These are phyloP conservation scores for Leptinotarsa rubiginosa DNA, from an alignment of 2,888 invertebrate genomes.

Conservation along the genomic window DNA sequence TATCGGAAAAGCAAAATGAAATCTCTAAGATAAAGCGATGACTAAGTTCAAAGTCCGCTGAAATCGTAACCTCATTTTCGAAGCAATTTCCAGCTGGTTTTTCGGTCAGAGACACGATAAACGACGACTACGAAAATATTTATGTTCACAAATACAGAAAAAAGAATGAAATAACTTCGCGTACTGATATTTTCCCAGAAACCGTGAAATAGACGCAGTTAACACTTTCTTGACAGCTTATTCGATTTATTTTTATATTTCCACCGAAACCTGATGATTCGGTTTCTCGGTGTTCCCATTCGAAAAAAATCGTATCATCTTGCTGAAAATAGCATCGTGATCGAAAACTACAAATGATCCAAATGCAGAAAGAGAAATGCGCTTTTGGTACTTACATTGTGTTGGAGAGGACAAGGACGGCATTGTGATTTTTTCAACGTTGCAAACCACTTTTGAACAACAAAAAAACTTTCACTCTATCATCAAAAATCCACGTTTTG, in stretches of 20 bases:
- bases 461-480: constrained; percentile 35
- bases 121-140: constrained; percentile 10
- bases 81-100: constrained; percentile 1
- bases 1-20: neutral
- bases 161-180: neutral
- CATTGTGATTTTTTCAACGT: constrained; percentile 42
- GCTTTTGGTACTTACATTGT: constrained; percentile 53
- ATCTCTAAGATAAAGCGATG: neutral
- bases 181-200: neutral
- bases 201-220: constrained; percentile 9
- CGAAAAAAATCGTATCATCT: constrained; percentile 13
- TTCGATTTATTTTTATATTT: constrained; percentile 15
- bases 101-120: neutral
- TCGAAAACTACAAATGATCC: neutral
- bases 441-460: constrained; percentile 25
- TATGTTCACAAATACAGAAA: neutral
- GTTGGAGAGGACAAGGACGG: constrained; percentile 57
- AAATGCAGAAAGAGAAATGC: neutral
- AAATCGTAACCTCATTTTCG: constrained; percentile 2
- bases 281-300: constrained; percentile 8
- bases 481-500: neutral
- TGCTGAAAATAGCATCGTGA: constrained; percentile 12
- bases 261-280: constrained; percentile 15
- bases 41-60: neutral
- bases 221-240: constrained; percentile 1